A percentile compares a stretch with the other conserved stretches of the same genome.
These are phyloP conservation scores for Triplophysa yarkandensis DNA, from an alignment of 2,797 vertebrate genomes.

Conservation along the genomic window DNA sequence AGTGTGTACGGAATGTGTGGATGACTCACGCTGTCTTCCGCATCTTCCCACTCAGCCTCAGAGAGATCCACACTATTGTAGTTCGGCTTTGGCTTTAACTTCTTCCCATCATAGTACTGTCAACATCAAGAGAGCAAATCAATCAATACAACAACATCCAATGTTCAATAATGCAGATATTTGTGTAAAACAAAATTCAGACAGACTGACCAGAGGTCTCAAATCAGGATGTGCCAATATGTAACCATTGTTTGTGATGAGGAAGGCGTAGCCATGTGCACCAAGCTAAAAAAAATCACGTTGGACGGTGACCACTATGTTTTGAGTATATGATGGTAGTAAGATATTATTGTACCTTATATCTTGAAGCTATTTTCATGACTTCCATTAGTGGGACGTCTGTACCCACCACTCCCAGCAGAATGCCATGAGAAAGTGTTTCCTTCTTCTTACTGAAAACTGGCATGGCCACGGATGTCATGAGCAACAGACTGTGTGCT, in stretches of 20 bases:
- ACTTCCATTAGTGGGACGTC: slow-evolving; percentile 91
- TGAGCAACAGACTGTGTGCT: slow-evolving; percentile 80
- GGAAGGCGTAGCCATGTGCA: slow-evolving; percentile 92
- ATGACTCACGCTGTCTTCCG: slow-evolving; percentile 81
- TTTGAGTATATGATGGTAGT: too few relatives aligned
- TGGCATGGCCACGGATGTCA: slow-evolving; percentile 88
- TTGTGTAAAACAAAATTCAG: background rate
- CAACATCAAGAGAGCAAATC: background rate
- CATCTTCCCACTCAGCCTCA: slow-evolving; percentile 94
- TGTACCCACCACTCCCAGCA: slow-evolving; percentile 93
- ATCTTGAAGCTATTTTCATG: slow-evolving; percentile 89
- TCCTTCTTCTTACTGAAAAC: slow-evolving; percentile 92
- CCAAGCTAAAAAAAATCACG: slow-evolving; percentile 79
- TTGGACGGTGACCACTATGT: background rate
- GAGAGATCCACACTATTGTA: slow-evolving; percentile 96
- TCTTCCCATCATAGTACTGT: slow-evolving; percentile 93
- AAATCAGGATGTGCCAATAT: slow-evolving; percentile 96
- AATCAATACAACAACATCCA: background rate
- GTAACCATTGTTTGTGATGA: slow-evolving; percentile 98
- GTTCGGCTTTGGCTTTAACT: slow-evolving; percentile 90
- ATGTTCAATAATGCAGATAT: background rate
- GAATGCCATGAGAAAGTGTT: slow-evolving; percentile 91
- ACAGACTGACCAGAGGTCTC: slow-evolving; percentile 84
- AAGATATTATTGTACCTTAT: slow-evolving; percentile 79
- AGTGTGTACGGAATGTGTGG: slow-evolving; percentile 21